Percentiles rank a stretch among this genome's conserved stretches.
Conservation (phyloP, 2,113 vertebrate species). For the Eptesicus fuscus region DNA sequence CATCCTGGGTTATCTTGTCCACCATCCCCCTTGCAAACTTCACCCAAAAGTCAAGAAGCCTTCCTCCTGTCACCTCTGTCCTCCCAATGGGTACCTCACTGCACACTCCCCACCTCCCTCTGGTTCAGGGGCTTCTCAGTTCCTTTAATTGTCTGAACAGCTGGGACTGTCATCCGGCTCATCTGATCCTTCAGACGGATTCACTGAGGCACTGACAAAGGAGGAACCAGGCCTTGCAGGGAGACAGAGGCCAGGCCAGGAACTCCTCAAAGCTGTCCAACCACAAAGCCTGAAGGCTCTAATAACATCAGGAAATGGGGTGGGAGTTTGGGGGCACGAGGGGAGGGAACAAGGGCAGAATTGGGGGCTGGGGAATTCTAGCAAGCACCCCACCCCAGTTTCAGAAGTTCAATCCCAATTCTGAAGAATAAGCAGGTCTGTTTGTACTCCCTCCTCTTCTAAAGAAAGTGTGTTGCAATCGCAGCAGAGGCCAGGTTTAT, state of each 20-base stretch:
- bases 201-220: neutral
- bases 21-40: neutral
- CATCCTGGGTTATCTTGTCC: neutral
- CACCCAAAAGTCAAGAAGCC: neutral
- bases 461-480: constrained; percentile 45
- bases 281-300: neutral
- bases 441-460: neutral
- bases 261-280: neutral
- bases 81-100: neutral
- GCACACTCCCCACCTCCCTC: neutral
- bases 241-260: neutral
- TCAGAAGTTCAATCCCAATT: neutral
- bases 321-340: neutral
- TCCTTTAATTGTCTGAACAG: too few species aligned
- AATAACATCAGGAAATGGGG: neutral
- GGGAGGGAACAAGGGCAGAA: neutral
- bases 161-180: neutral
- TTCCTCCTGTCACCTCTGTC: neutral
- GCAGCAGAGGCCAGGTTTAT: constrained; percentile 10
- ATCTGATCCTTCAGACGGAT: too few species aligned
- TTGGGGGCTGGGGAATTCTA: too few species aligned
- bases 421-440: neutral
- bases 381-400: neutral
- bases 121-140: neutral
- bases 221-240: neutral